Conservation (phyloP, 2,888 invertebrate species). For the Ceramica pisi region DNA sequence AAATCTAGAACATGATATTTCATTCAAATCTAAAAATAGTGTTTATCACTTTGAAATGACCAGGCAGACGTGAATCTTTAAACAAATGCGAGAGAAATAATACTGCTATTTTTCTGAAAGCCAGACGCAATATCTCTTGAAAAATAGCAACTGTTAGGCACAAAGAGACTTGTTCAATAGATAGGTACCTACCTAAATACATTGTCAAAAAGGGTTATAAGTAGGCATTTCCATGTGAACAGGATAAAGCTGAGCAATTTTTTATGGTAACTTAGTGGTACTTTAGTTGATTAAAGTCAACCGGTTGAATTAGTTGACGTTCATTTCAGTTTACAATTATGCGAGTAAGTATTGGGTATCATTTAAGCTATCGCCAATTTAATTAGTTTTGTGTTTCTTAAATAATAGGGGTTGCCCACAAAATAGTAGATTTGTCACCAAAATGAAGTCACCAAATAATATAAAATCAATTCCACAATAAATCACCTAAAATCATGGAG, state of each 20-base stretch:
- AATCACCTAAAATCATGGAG: too few species aligned
- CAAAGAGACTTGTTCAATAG: conserved; percentile 52
- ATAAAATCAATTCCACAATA: too few species aligned
- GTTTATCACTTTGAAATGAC: conserved; percentile 8
- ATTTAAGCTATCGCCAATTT: too few species aligned
- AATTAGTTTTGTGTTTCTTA: too few species aligned
- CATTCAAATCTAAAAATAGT: not conserved
- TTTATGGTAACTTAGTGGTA: conserved; percentile 20
- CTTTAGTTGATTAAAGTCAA: conserved; percentile 33
- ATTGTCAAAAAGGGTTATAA: conserved; percentile 30
- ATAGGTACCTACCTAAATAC: conserved; percentile 43
- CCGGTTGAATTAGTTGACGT: conserved; percentile 33
- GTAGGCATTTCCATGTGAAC: conserved; percentile 19
- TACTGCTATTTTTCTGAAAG: conserved; percentile 28
- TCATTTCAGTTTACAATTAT: conserved; percentile 48
- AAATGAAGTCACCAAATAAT: too few species aligned
- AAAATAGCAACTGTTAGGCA: conserved; percentile 41
- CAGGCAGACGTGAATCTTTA: not conserved
- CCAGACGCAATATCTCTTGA: conserved; percentile 32
- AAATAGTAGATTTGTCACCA: too few species aligned
- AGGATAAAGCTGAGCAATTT: conserved; percentile 24
- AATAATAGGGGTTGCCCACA: too few species aligned
- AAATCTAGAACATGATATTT: not conserved
- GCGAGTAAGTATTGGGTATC: too few species aligned
- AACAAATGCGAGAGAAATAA: conserved; percentile 16